A percentile compares a stretch with the other conserved stretches of the same genome.
Evolutionary conservation across 2,113 vertebrate species (phyloP).

Genomic region (Paradisaea rubra): DNA sequence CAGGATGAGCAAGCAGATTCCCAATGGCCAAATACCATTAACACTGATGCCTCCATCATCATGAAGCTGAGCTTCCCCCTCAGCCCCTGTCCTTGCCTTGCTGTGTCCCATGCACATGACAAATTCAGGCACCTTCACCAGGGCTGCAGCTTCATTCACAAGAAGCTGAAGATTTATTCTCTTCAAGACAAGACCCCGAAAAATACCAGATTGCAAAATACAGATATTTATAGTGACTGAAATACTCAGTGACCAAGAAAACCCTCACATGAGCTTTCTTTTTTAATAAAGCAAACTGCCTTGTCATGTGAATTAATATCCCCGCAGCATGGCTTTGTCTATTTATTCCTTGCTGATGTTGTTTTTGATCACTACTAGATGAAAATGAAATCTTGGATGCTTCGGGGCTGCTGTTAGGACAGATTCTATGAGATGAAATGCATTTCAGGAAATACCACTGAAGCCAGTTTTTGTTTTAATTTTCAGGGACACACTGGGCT

Average conservation of each 20-base stretch:
- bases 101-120: fast-evolving
- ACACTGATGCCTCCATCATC: not conserved
- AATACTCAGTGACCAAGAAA: not conserved
- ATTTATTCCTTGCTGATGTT: constrained; percentile 43
- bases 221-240: not conserved
- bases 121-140: not conserved
- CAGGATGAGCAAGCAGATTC: not conserved
- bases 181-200: not conserved
- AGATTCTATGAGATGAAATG: not conserved
- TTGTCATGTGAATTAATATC: constrained; percentile 50
- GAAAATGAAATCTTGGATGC: constrained; percentile 44
- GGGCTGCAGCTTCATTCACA: not conserved
- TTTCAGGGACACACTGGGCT: not conserved
- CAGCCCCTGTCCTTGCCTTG: not conserved
- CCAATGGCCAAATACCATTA: not conserved
- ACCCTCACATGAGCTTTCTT: not conserved
- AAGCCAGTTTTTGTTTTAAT: constrained; percentile 42
- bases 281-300: constrained; percentile 29
- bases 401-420: constrained; percentile 15
- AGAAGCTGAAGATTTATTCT: not conserved
- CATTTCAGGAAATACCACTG: constrained; percentile 27
- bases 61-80: not conserved
- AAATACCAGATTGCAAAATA: not conserved
- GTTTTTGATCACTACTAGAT: constrained; percentile 43
- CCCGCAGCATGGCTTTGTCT: not conserved